Evolutionary conservation across 2,888 invertebrate species (phyloP), one percentile per base, ranked within the genome.

Genomic region (Torymus tubicola): DNA sequence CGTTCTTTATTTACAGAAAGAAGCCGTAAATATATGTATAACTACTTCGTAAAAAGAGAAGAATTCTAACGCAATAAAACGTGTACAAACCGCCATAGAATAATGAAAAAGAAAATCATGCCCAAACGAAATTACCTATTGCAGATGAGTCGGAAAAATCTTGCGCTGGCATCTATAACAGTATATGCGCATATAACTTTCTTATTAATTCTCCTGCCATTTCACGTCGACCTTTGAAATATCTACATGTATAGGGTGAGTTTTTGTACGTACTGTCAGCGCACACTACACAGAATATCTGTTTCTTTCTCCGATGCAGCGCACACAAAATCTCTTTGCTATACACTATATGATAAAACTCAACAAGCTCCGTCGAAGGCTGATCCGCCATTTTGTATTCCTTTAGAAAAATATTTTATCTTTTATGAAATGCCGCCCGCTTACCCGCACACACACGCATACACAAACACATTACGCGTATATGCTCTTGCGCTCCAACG

Each of bases 361-460:
- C 69, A 81, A 78, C 81, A 81, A 78, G 72, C 72, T 81, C 65
- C 52, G 61, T 52, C 60, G 60, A 81, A 75, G 64, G 70, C 78
- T 78, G 80, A 82, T 81, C 81, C 81, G 78, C 80, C 81, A 76
- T 65, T 81, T 68, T 76, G 61, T 58, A 80, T 78, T 71, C 69
- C 13, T 12, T 74, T 82, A 81, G 68, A 82, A 82, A 82, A 82
- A 82, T 82, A 82, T 80, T 78, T 82, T 78, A 65, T 80, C 58
- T 78, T 42, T 70, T 60, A 61, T 76, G 58, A 61, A 75, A 72
- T 21, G 13, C 21, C 13, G 69, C 69, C n/a, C 55, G 31, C 42
- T 70, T 63, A 73, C 24, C 70, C 52, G 71, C 70, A 57, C n/a
- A 69, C 67, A 69, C 13, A 67, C 24, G 21, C 18, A n/a, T n/a